Base-by-base conservation (phyloP, 2,113 vertebrate genomes). In the Muntiacus muntjak region DNA sequence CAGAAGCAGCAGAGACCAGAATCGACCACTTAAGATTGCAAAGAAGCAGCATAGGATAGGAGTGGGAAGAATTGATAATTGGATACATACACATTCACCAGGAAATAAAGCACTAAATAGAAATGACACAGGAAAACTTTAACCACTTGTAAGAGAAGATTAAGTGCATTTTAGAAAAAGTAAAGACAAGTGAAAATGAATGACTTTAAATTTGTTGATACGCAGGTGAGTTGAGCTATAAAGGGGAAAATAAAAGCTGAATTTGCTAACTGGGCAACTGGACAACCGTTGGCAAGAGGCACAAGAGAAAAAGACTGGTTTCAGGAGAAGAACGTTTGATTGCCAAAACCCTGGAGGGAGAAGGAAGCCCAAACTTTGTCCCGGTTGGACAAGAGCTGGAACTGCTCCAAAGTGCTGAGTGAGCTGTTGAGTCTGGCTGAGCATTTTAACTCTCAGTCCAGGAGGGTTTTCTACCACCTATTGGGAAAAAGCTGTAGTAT, bases 131-230 rank as follows among this genome's bases (percentile, higher is more conserved):
- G 6, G 89, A 81, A 94, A 87, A 54, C 19, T 91, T 52, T 87
- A 84, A 7, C 23, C n/a, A 25, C 25, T 11, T 33, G 58, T 26
- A n/a, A 12, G 57, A 26, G 6, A 94, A 60, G 30, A 13, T 26
- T 40, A 91, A 81, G 45, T 82, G 57, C 43, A 74, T 67, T 94
- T 96, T 67, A 76, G 83, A n/a, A 93, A 91, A 91, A 94, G 40
- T 8, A 87, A 81, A 89, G 16, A 52, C 11, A 33, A 28, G n/a
- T 58, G 16, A 89, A 13, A 87, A 64, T 7, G 52, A 90, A 85
- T 50, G 23, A n/a, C 8, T 81, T 74, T 57, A 30, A 54, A 86
- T 52, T 33, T 57, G 50, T 60, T 93, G 43, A 43, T 16, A 33
- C 17, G 17, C 19, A 87, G 76, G 6, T 64, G n/a, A 76, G 67